Evolutionary conservation across 2,113 vertebrate genomes (phyloP).

Genomic region (Labeo catla): DNA sequence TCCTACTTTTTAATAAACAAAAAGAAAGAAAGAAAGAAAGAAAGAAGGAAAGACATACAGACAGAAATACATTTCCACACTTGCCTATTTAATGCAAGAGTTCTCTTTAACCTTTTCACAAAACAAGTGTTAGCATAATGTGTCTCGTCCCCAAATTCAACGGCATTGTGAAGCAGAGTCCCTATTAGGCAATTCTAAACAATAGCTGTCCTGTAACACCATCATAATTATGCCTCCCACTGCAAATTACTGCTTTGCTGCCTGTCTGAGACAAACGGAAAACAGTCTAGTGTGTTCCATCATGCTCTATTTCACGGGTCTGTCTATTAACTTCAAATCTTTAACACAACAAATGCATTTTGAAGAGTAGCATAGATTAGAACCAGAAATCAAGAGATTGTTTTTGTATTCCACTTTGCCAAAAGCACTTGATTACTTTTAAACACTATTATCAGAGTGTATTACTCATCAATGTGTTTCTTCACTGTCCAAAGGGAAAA

Average conservation of each 20-base stretch:
- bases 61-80: not conserved
- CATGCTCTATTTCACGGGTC: not conserved
- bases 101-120: conserved; percentile 7
- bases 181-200: conserved; percentile 42
- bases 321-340: not conserved
- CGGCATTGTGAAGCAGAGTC: not conserved
- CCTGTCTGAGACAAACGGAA: conserved; percentile 17
- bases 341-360: not conserved
- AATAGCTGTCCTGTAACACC: conserved; percentile 43
- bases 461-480: not conserved
- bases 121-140: conserved; percentile 24
- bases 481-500: not conserved
- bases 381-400: not conserved
- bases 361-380: not conserved
- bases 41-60: not conserved
- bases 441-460: not conserved
- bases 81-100: conserved; percentile 9
- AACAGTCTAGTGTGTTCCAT: not conserved
- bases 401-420: not conserved
- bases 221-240: conserved; percentile 49
- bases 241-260: conserved; percentile 35
- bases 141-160: not conserved
- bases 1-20: too few species aligned
- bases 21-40: not conserved
- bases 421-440: not conserved